Evolutionary conservation across 2,888 invertebrate genomes (phyloP).

Genomic region (Balanococcus diminutus): DNA sequence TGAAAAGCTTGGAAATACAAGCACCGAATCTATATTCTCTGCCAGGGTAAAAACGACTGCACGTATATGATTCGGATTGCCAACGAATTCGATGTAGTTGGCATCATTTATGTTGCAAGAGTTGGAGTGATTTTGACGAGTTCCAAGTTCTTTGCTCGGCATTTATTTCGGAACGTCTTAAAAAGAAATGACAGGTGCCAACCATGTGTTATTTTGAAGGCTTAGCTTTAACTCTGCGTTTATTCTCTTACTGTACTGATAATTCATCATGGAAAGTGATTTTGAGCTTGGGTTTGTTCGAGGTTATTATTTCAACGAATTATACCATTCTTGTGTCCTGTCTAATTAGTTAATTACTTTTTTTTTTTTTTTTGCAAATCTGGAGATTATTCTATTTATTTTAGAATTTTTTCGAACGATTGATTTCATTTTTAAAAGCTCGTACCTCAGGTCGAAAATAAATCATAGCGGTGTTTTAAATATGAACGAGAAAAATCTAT

Average conservation of each 20-base stretch:
- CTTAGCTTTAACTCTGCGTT: background rate
- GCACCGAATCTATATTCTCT: background rate
- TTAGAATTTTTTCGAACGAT: too few relatives aligned
- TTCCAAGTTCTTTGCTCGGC: constrained; percentile 18
- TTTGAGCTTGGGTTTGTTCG: background rate
- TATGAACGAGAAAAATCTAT: background rate
- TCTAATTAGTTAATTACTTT: too few relatives aligned
- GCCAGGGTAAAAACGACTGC: too few relatives aligned
- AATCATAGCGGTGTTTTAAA: background rate
- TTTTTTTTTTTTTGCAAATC: too few relatives aligned
- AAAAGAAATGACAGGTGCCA: constrained; percentile 37
- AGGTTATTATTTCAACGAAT: too few relatives aligned
- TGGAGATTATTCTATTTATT: too few relatives aligned
- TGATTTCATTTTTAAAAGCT: too few relatives aligned
- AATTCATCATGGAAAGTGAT: background rate
- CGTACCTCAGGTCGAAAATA: background rate
- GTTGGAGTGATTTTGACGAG: constrained; percentile 4
- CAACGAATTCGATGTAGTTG: background rate
- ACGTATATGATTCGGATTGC: background rate
- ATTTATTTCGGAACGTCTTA: background rate
- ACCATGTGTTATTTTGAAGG: constrained; percentile 31
- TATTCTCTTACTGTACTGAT: background rate
- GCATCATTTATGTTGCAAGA: constrained; percentile 17
- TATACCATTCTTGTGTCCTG: too few relatives aligned
- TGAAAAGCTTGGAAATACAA: background rate